Evolutionary conservation across 1,140 invertebrate species (phyloP).

Genomic region (Argopecten irradians): DNA sequence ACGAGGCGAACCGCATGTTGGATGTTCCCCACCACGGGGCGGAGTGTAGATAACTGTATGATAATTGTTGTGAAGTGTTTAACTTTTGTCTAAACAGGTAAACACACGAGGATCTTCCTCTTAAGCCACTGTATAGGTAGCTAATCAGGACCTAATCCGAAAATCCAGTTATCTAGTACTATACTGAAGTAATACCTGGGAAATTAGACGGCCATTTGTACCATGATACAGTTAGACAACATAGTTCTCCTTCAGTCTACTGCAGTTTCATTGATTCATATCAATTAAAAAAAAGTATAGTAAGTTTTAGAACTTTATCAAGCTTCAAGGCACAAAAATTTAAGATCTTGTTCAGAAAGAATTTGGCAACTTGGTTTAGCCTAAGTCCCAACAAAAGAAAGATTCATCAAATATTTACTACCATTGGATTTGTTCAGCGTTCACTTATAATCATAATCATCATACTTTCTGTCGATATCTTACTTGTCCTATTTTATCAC

Average conservation of each 20-base stretch:
- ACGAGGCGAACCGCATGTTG: not conserved
- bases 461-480: no score
- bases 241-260: not conserved
- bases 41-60: not conserved
- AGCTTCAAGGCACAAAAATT: no score
- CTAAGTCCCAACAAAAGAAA: no score
- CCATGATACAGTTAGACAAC: not conserved
- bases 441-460: no score
- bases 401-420: no score
- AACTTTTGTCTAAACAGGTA: constrained; percentile 39
- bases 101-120: constrained; percentile 27
- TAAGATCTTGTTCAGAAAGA: no score
- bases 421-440: no score
- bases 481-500: no score
- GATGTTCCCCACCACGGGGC: constrained; percentile 9
- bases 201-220: not conserved
- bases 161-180: constrained; percentile 3
- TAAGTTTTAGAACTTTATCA: no score
- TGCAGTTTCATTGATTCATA: not conserved
- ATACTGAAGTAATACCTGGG: not conserved
- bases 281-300: no score
- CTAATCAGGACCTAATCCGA: constrained; percentile 36
- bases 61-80: constrained; percentile 47
- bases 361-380: no score
- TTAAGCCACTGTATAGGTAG: constrained; percentile 12